phyloP scores from a whole-genome alignment of 1,140 invertebrate species.

The Atta colombica region DNA sequence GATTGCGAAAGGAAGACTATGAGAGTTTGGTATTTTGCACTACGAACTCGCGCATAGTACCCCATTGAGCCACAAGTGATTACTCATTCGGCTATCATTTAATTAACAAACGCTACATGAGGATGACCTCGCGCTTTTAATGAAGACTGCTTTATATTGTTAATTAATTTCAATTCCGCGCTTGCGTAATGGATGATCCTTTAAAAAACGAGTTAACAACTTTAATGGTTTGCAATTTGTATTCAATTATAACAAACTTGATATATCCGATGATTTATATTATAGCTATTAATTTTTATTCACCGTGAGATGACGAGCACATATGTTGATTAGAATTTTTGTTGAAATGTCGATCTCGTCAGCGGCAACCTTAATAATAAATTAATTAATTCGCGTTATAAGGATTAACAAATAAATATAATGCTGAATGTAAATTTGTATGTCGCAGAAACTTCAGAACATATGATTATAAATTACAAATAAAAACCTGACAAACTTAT shows the following conservation, averaged over 20 bases:
- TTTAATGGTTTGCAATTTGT: not conserved
- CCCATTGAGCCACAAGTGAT: constrained; percentile 14
- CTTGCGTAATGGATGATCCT: not conserved
- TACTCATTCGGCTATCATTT: constrained; percentile 48
- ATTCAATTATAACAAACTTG: constrained; percentile 20
- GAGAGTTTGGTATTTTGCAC: constrained; percentile 13
- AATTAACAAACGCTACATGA: constrained; percentile 25
- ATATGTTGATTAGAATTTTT: constrained; percentile 26
- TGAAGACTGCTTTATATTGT: not conserved
- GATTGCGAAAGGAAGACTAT: constrained; percentile 20
- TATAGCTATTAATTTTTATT: not conserved
- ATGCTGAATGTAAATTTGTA: constrained; percentile 2
- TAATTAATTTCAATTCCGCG: constrained; percentile 23
- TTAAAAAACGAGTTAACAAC: constrained; percentile 39
- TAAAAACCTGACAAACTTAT: not conserved
- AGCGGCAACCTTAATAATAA: not conserved
- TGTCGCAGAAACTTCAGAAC: not conserved
- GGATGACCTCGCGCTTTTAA: constrained; percentile 21
- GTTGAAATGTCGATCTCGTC: not conserved
- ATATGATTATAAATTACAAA: constrained; percentile 5
- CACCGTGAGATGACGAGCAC: not conserved
- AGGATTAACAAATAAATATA: constrained; percentile 6
- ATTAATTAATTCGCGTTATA: not conserved
- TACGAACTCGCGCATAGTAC: not conserved
- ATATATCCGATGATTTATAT: constrained; percentile 31